A percentile compares a stretch with the other conserved stretches of the same genome.
Conservation (phyloP, 2,797 vertebrate species). For the Peromyscus nudipes region DNA sequence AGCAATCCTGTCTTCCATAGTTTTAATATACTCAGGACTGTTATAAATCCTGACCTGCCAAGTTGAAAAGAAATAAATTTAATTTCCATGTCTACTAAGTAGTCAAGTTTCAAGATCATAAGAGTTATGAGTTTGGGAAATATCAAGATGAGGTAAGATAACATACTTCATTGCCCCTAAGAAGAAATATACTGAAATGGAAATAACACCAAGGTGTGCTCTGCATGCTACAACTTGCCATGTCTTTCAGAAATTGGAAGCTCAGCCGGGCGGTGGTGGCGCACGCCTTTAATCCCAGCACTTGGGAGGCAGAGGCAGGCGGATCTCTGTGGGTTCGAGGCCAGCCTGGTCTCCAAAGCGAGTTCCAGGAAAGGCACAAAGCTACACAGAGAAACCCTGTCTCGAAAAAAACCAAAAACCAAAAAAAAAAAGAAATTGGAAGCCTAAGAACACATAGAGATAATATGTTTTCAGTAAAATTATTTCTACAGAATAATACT, state of each 20-base stretch:
- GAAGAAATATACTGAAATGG: neutral
- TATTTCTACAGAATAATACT: neutral
- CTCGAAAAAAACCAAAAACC: too few species aligned
- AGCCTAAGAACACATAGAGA: neutral
- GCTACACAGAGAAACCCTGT: too few species aligned
- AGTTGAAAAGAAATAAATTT: conserved; percentile 48
- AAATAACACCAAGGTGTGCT: neutral
- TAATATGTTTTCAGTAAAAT: neutral
- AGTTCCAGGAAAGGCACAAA: too few species aligned
- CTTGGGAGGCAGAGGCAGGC: too few species aligned
- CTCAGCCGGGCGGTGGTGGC: too few species aligned
- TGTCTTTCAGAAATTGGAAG: neutral
- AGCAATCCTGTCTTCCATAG: conserved; percentile 26
- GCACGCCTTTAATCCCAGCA: too few species aligned
- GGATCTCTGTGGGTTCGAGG: too few species aligned
- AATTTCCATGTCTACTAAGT: conserved; percentile 40
- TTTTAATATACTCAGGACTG: neutral
- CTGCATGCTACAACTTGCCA: neutral
- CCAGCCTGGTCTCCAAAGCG: too few species aligned
- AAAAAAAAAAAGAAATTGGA: too few species aligned
- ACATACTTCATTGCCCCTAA: neutral
- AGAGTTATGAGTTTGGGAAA: neutral
- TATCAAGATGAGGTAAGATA: neutral
- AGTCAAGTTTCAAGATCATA: conserved; percentile 54
- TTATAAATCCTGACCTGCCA: neutral